These are phyloP conservation scores for Bos indicus DNA, from an alignment of 2,113 vertebrate species.

Conservation along the genomic window DNA sequence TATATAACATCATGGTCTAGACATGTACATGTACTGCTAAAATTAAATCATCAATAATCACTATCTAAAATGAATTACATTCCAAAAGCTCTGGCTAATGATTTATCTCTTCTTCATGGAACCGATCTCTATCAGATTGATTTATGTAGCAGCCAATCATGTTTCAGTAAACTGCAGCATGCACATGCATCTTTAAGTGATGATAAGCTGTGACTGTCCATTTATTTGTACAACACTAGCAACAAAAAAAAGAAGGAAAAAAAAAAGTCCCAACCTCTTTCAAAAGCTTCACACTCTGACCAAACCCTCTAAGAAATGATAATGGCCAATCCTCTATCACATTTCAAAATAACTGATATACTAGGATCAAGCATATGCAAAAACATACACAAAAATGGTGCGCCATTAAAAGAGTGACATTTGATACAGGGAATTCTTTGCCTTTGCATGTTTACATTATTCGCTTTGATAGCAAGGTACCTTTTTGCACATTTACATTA, in stretches of 20 bases:
- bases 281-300: neutral
- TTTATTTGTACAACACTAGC: slow-evolving; percentile 88
- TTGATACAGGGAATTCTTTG: slow-evolving; percentile 72
- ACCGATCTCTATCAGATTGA: slow-evolving; percentile 99
- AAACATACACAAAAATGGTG: neutral
- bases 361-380: slow-evolving; percentile 38
- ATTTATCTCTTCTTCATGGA: slow-evolving; percentile 96
- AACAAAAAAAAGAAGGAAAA: neutral
- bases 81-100: slow-evolving; percentile 94
- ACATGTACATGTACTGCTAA: slow-evolving; percentile 89
- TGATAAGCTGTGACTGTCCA: slow-evolving; percentile 92
- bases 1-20: slow-evolving; percentile 80
- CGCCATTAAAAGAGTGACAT: slow-evolving; percentile 66
- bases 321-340: slow-evolving; percentile 56
- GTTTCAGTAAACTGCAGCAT: slow-evolving; percentile 93
- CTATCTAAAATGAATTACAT: slow-evolving; percentile 96
- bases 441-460: slow-evolving; percentile 75
- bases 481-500: slow-evolving; percentile 76
- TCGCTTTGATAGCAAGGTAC: slow-evolving; percentile 77
- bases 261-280: slow-evolving; percentile 13
- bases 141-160: slow-evolving; percentile 99
- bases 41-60: slow-evolving; percentile 99
- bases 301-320: slow-evolving; percentile 50
- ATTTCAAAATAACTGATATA: slow-evolving; percentile 48
- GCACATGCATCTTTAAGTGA: slow-evolving; percentile 97